A percentile compares a stretch with the other conserved stretches of the same genome.
Evolutionary conservation across 2,113 vertebrate genomes (phyloP).

Genomic region (Bambusicola thoracicus): DNA sequence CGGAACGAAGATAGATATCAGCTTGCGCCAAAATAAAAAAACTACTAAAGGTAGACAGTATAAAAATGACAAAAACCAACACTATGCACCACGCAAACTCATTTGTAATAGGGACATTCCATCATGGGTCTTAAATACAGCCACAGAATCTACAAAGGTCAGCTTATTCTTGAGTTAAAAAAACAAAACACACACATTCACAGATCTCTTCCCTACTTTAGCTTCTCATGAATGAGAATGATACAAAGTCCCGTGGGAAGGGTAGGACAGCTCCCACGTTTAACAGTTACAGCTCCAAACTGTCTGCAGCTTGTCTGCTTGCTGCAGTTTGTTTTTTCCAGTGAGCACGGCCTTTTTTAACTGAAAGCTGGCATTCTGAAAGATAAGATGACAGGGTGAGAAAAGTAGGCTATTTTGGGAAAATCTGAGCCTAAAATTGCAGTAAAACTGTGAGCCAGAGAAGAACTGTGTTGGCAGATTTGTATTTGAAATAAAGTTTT

Average conservation of each 20-base stretch:
- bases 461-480: slow-evolving; percentile 42
- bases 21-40: neutral
- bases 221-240: slow-evolving; percentile 32
- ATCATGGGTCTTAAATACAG: neutral
- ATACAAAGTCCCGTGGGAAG: neutral
- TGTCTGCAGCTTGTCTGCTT: slow-evolving; percentile 48
- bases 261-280: neutral
- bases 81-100: neutral
- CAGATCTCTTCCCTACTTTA: neutral
- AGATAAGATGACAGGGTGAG: slow-evolving; percentile 55
- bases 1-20: neutral
- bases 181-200: neutral
- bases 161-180: neutral
- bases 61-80: neutral
- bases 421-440: slow-evolving; percentile 43
- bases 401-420: slow-evolving; percentile 41
- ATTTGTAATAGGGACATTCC: neutral
- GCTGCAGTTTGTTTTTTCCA: slow-evolving; percentile 24
- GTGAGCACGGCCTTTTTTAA: slow-evolving; percentile 17
- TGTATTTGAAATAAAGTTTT: neutral
- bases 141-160: neutral
- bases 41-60: neutral
- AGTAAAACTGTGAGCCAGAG: slow-evolving; percentile 57
- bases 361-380: slow-evolving; percentile 35
- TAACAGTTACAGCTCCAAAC: slow-evolving; percentile 40